Conservation (phyloP, 2,797 vertebrate species). For the Lacerta agilis region DNA sequence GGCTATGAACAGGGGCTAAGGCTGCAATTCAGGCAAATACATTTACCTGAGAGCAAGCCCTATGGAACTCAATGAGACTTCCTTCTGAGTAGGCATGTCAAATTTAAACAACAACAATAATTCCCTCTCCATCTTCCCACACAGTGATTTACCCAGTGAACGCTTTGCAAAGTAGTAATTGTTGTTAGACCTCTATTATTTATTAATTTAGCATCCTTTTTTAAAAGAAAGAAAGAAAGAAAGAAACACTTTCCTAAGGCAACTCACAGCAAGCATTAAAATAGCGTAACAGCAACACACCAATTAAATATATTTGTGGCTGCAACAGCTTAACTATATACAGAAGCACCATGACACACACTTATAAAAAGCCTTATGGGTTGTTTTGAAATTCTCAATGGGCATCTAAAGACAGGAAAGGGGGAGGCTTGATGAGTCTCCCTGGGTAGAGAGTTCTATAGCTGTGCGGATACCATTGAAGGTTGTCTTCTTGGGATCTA, state of each 20-base stretch:
- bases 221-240: neutral
- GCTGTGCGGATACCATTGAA: neutral
- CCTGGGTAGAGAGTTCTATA: no score
- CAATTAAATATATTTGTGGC: neutral
- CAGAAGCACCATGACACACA: neutral
- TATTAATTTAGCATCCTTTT: no score
- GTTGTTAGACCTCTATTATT: neutral
- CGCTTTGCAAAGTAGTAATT: rapidly evolving
- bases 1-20: no score
- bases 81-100: no score
- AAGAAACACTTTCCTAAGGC: neutral
- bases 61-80: no score
- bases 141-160: neutral
- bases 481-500: neutral
- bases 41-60: no score
- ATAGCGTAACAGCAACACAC: neutral
- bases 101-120: neutral
- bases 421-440: no score
- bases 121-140: neutral
- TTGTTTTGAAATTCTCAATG: no score
- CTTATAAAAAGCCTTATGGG: neutral
- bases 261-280: neutral
- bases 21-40: no score
- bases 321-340: neutral
- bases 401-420: no score